phyloP scores from a whole-genome alignment of 2,797 vertebrate genomes.

The Percopsis omiscomaycus region DNA sequence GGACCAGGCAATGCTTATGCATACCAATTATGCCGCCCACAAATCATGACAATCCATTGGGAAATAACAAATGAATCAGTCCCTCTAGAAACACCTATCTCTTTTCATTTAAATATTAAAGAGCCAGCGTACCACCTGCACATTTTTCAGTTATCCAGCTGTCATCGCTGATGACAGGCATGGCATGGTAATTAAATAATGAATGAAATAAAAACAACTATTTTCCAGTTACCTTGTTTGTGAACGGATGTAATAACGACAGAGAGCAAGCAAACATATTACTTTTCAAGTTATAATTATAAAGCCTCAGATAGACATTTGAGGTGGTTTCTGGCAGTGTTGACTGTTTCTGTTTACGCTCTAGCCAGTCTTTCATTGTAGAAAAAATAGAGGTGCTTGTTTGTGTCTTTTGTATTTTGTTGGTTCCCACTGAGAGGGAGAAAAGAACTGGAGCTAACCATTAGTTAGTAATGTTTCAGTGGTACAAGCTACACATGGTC shows the following conservation, averaged over 20 bases:
- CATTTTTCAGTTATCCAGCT: slow-evolving; percentile 15
- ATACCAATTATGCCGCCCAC: no score
- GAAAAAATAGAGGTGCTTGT: slow-evolving; percentile 41
- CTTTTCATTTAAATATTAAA: no score
- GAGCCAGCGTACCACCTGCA: slow-evolving; percentile 7
- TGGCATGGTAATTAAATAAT: slow-evolving; percentile 45
- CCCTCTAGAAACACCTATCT: no score
- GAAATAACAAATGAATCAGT: no score
- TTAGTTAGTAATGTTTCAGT: slow-evolving; percentile 24
- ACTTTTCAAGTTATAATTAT: slow-evolving; percentile 11
- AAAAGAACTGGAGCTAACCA: slow-evolving; percentile 43
- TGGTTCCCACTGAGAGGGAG: slow-evolving; percentile 42
- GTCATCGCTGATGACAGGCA: slow-evolving; percentile 35
- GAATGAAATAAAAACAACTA: slow-evolving; percentile 19
- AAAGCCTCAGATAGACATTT: slow-evolving; percentile 22
- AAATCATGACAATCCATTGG: no score
- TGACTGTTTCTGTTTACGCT: slow-evolving; percentile 40
- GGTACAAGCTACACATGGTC: slow-evolving; percentile 47
- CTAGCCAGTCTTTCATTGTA: slow-evolving; percentile 18
- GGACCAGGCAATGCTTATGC: no score
- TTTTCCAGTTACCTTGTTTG: slow-evolving; percentile 31
- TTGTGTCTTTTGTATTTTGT: slow-evolving; percentile 42
- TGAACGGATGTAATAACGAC: slow-evolving; percentile 23
- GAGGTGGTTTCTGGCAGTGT: slow-evolving; percentile 25
- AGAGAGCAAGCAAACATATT: slow-evolving; percentile 23